Base-by-base conservation (phyloP, 2,888 invertebrate genomes). In the Bellardia pandia region DNA sequence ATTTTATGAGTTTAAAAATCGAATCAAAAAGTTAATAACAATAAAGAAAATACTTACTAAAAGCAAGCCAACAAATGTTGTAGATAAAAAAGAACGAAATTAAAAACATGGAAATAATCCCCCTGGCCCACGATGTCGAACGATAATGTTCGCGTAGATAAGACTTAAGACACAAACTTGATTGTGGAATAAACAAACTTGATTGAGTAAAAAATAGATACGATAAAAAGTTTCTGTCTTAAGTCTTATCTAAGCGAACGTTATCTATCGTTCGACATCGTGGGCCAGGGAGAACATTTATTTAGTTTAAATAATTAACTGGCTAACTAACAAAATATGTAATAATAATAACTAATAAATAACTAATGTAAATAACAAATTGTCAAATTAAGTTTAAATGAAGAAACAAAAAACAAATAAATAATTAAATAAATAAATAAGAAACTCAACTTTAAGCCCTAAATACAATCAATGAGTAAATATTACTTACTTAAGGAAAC, bases 401-500 rank as follows among this genome's bases (percentile, higher is more conserved):
- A 66, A 66, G 42, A 40, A 72, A 5, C 42, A 56, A 1, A 66
- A 30, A 8, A 30, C 48, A 14, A 45, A 42, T 9, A 71, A 30
- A 23, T 23, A 23, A n/a, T n/a, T n/a, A n/a, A 23, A 23, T 23
- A 66, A 62, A 33, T 6, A 9, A 58, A 72, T 48, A 37, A 37
- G 6, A 37, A 37, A 37, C 5, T 48, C 69, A 83, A 71, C 42
- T 76, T 71, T 71, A 76, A 86, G 76, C 79, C 83, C 79, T 79
- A 83, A 81, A 82, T 72, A 82, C 83, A 83, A 83, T 83, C 85
- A 87, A 85, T 85, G 79, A 84, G 75, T 71, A 86, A 84, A 56
- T 78, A 77, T 81, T 56, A 64, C 33, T 76, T 77, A 82, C 77
- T 78, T 71, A 85, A 87, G 75, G 78, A 85, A 85, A 87, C 87